These are phyloP conservation scores for Temnothorax rugatulus DNA, from an alignment of 2,888 invertebrate genomes.

Conservation along the genomic window DNA sequence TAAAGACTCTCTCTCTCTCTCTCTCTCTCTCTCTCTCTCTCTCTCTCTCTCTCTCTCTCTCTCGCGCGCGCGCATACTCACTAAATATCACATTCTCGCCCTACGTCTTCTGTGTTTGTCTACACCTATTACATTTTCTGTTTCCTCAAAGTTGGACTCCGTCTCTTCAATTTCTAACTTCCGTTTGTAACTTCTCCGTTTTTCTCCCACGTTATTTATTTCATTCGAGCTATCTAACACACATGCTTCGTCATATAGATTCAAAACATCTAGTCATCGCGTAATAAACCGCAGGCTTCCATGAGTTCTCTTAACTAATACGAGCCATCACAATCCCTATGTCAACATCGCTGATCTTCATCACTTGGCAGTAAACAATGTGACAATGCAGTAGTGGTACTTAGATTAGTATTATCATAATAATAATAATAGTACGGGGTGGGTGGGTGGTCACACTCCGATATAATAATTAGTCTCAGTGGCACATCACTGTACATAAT, in stretches of 20 bases:
- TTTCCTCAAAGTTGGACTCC: constrained; percentile 9
- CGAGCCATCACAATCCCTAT: constrained; percentile 82
- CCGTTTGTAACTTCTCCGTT: constrained; percentile 20
- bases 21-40: constrained; percentile 30
- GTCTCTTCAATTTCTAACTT: constrained; percentile 35
- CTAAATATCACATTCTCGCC: constrained; percentile 60
- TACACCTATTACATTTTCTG: constrained; percentile 15
- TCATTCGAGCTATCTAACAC: constrained; percentile 53
- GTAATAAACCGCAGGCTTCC: constrained; percentile 76
- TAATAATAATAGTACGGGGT: constrained; percentile 79
- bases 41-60: constrained; percentile 34
- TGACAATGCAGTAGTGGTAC: constrained; percentile 86
- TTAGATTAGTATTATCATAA: constrained; percentile 83
- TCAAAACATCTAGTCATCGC: constrained; percentile 70
- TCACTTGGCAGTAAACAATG: constrained; percentile 86
- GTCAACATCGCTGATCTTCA: constrained; percentile 81
- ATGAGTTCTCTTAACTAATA: constrained; percentile 78
- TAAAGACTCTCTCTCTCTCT: constrained; percentile 43
- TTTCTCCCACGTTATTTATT: neutral
- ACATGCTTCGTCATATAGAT: constrained; percentile 63
- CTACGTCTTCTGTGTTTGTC: constrained; percentile 24
- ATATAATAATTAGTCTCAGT: constrained; percentile 84
- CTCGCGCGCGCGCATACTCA: constrained; percentile 59
- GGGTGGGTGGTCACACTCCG: constrained; percentile 86
- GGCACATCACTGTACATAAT: constrained; percentile 86